Percentiles rank a stretch among this genome's conserved stretches.
These are phyloP conservation scores for Penelope pileata DNA, from an alignment of 2,113 vertebrate species.

Conservation along the genomic window DNA sequence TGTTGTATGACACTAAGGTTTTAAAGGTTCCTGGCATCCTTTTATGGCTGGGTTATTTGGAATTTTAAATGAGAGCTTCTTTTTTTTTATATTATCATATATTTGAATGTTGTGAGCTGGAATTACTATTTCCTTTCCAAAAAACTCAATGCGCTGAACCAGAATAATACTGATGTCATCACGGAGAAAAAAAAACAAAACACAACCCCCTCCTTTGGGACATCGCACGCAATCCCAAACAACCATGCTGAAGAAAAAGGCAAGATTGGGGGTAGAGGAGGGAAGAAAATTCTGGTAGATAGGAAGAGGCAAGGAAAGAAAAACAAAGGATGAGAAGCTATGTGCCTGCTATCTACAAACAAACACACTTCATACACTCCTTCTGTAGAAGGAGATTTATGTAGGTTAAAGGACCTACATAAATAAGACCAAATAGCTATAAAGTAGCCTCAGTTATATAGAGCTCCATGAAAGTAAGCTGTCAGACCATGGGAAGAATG, in stretches of 20 bases:
- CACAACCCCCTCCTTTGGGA: neutral
- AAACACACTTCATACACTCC: too few species aligned
- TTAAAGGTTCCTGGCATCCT: neutral
- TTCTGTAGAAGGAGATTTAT: neutral
- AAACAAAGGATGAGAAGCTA: neutral
- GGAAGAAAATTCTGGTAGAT: neutral
- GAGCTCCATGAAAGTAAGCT: neutral
- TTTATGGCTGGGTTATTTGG: neutral
- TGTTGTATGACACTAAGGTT: neutral
- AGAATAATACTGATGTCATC: neutral
- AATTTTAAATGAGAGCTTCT: neutral
- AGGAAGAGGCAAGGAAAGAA: neutral
- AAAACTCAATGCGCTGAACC: neutral
- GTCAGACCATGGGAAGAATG: neutral
- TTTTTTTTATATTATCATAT: neutral
- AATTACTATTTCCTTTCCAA: neutral
- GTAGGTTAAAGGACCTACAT: constrained; percentile 1
- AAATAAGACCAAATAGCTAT: neutral
- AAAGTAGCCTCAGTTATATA: neutral
- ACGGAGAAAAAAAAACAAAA: neutral
- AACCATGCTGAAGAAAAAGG: neutral
- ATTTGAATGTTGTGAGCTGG: neutral
- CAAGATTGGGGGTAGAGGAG: neutral
- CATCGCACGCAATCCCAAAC: neutral
- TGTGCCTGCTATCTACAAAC: neutral